phyloP scores from a whole-genome alignment of 37 sponge, comb jelly and placozoan genomes.

The Lycopodina hypogea region DNA sequence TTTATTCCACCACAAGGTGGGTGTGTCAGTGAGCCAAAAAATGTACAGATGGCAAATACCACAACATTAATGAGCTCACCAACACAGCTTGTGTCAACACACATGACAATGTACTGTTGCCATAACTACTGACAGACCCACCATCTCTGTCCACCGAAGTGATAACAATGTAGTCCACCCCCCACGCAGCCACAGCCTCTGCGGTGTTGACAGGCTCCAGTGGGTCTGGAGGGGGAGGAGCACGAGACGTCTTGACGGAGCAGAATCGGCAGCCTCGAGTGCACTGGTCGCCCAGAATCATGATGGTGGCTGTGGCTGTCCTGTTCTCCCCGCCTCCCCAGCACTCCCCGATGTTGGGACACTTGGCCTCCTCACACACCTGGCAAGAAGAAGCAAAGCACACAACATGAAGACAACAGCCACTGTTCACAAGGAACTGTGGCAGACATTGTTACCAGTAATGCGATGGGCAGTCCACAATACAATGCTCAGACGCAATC shows the following conservation, averaged over 20 bases:
- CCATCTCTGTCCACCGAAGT: slow-evolving; percentile 99
- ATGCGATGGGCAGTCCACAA: too few species aligned
- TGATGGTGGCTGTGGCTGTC: slow-evolving; percentile 97
- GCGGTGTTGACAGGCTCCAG: slow-evolving; percentile 94
- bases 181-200: slow-evolving; percentile 86
- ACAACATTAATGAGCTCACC: too few species aligned
- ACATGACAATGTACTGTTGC: too few species aligned
- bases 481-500: background rate
- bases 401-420: background rate
- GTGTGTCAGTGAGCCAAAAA: too few species aligned
- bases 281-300: slow-evolving; percentile 96
- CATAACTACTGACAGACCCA: slow-evolving; percentile 16
- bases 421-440: too few species aligned
- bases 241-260: slow-evolving; percentile 94
- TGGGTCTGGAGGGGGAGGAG: slow-evolving; percentile 94
- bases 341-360: slow-evolving; percentile 99
- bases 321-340: slow-evolving; percentile 96
- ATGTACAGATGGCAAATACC: too few species aligned
- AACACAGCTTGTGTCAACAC: too few species aligned
- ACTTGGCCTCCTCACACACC: slow-evolving; percentile 98
- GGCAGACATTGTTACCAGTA: too few species aligned
- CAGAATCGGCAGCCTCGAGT: slow-evolving; percentile 99
- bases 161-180: slow-evolving; percentile 93
- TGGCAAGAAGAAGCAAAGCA: background rate
- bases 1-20: too few species aligned